These are phyloP conservation scores for Sarcophilus harrisii DNA, from an alignment of 2,797 vertebrate species.

Conservation along the genomic window DNA sequence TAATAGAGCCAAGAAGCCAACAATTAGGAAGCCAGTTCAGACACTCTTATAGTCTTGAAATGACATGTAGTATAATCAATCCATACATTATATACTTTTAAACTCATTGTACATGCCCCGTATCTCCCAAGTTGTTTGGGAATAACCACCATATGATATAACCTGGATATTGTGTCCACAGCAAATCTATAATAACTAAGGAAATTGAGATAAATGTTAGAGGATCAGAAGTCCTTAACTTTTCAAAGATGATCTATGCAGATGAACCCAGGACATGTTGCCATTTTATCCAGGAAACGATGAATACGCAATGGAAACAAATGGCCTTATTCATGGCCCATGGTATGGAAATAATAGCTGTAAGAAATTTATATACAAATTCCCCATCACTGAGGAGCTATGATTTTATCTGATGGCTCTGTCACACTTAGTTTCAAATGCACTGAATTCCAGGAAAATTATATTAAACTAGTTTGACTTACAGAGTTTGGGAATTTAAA, in stretches of 20 bases:
- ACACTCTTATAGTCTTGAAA: neutral
- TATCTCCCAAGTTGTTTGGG: neutral
- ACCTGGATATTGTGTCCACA: neutral
- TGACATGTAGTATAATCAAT: neutral
- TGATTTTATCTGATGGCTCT: constrained; percentile 44
- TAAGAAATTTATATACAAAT: constrained; percentile 45
- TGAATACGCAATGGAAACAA: constrained; percentile 24
- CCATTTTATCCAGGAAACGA: neutral
- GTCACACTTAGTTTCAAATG: constrained; percentile 63
- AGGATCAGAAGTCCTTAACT: constrained; percentile 11
- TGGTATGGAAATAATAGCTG: constrained; percentile 51
- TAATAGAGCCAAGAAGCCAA: constrained; percentile 4
- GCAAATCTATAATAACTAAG: neutral
- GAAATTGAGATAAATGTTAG: constrained; percentile 2
- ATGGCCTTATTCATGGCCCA: constrained; percentile 40
- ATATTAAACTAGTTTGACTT: constrained; percentile 38
- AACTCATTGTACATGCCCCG: neutral
- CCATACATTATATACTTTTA: neutral
- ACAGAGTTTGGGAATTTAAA: constrained; percentile 55
- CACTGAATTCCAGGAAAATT: constrained; percentile 24
- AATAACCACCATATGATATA: neutral
- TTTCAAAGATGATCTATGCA: constrained; percentile 28
- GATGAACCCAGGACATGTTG: constrained; percentile 28
- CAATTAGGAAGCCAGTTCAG: constrained; percentile 14
- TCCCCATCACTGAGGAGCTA: constrained; percentile 25